phyloP scores from a whole-genome alignment of 2,113 vertebrate genomes.

The Procavia capensis region DNA sequence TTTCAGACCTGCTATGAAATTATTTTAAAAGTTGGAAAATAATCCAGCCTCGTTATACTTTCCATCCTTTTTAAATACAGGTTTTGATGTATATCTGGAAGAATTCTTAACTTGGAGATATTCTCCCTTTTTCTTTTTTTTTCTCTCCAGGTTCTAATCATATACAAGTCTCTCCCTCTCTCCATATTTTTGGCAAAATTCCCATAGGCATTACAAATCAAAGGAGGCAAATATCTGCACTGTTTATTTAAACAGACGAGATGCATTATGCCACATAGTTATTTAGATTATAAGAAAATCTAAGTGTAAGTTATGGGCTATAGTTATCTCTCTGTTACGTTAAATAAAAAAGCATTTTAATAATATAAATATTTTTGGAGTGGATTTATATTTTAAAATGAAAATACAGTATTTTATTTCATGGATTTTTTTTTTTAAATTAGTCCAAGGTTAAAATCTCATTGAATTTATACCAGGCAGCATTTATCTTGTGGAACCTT shows the following conservation, averaged over 20 bases:
- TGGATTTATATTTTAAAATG: constrained; percentile 25
- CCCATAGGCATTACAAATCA: background rate
- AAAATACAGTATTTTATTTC: constrained; percentile 9
- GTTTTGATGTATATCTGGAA: constrained; percentile 3
- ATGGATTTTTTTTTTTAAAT: constrained; percentile 1
- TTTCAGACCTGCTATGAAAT: constrained; percentile 3
- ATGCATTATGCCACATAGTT: constrained; percentile 42
- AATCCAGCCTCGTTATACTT: background rate
- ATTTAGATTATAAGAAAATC: constrained; percentile 63
- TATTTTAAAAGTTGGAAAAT: background rate
- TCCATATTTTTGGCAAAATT: constrained; percentile 42
- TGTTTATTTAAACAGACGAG: constrained; percentile 42
- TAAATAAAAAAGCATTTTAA: constrained; percentile 45
- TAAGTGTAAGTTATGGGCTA: constrained; percentile 51
- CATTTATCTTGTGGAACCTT: background rate
- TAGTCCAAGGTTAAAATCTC: background rate
- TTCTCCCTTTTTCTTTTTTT: constrained; percentile 7
- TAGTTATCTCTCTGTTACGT: constrained; percentile 26
- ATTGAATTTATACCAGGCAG: background rate
- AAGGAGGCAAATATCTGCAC: background rate
- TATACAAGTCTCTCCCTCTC: background rate
- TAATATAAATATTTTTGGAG: constrained; percentile 47
- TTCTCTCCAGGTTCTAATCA: constrained; percentile 17
- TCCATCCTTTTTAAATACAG: background rate
- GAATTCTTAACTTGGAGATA: background rate